Conservation (phyloP, 2,888 invertebrate genomes). For the Philonicus albiceps region DNA sequence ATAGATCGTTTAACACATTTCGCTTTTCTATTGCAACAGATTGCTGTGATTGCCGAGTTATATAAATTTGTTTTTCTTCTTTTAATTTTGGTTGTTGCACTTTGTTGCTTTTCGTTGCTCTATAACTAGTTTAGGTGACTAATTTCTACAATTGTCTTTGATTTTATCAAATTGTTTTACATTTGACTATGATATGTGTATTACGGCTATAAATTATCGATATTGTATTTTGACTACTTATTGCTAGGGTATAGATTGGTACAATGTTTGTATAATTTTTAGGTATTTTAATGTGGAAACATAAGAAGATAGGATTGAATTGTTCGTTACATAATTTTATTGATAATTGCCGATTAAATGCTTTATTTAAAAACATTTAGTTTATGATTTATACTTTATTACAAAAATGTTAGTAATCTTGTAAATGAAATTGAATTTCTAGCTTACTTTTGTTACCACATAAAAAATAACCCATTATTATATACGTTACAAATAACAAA, state of each 20-base stretch:
- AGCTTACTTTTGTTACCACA: not conserved
- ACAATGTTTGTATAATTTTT: not conserved
- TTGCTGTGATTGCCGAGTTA: not conserved
- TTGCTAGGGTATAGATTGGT: not conserved
- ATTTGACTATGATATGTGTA: not conserved
- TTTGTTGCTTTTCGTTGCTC: not conserved
- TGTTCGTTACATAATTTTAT: not conserved
- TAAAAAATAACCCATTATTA: not conserved
- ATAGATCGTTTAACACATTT: not conserved
- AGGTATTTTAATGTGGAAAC: not conserved
- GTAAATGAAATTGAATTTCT: not conserved
- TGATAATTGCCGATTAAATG: too few species aligned
- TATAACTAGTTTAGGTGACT: not conserved
- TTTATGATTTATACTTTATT: not conserved
- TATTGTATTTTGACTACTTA: conserved; percentile 19
- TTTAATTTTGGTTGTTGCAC: not conserved
- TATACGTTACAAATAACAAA: not conserved
- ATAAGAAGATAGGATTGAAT: not conserved
- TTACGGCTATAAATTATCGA: not conserved
- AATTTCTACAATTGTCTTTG: conserved; percentile 9
- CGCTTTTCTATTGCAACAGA: not conserved
- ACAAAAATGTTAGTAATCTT: not conserved
- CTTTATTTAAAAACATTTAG: not conserved
- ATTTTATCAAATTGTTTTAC: conserved; percentile 2
- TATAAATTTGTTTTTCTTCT: not conserved